phyloP scores from a whole-genome alignment of 2,888 invertebrate genomes.

The Xestoiulus laeticollis region DNA sequence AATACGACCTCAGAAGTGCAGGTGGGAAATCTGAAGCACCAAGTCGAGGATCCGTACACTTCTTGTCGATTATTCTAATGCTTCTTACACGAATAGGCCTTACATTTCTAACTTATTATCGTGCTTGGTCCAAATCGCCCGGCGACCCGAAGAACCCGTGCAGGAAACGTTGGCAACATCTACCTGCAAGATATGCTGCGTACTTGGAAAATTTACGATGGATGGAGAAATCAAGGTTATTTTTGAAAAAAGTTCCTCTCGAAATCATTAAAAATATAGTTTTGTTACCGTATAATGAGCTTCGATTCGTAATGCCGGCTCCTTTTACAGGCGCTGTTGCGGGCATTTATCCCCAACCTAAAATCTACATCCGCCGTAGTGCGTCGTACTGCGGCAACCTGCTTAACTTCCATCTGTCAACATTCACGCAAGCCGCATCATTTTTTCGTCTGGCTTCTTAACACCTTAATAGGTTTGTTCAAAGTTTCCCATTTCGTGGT shows the following conservation, averaged over 20 bases:
- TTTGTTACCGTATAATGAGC: background rate
- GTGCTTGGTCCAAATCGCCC: slow-evolving; percentile 76
- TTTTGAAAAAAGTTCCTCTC: background rate
- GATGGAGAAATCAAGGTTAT: slow-evolving; percentile 76
- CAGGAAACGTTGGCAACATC: slow-evolving; percentile 74
- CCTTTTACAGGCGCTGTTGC: slow-evolving; percentile 71
- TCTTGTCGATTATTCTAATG: background rate
- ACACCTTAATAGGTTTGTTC: slow-evolving; percentile 70
- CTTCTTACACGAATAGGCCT: slow-evolving; percentile 65
- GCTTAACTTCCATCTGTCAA: slow-evolving; percentile 81
- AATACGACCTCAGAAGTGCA: slow-evolving; percentile 78
- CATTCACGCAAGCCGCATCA: slow-evolving; percentile 77
- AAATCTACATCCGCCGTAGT: slow-evolving; percentile 76
- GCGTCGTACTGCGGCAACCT: slow-evolving; percentile 81
- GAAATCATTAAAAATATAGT: background rate
- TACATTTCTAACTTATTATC: slow-evolving; percentile 80
- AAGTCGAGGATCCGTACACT: background rate
- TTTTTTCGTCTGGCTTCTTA: slow-evolving; percentile 75
- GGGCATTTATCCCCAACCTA: slow-evolving; percentile 74
- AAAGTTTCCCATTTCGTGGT: background rate
- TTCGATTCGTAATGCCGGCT: background rate
- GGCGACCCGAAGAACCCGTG: slow-evolving; percentile 76
- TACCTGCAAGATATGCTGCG: slow-evolving; percentile 73
- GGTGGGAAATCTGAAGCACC: slow-evolving; percentile 59
- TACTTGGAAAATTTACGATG: slow-evolving; percentile 75